Evolutionary conservation across 2,888 invertebrate species (phyloP).

Genomic region (Parthenolecanium corni): DNA sequence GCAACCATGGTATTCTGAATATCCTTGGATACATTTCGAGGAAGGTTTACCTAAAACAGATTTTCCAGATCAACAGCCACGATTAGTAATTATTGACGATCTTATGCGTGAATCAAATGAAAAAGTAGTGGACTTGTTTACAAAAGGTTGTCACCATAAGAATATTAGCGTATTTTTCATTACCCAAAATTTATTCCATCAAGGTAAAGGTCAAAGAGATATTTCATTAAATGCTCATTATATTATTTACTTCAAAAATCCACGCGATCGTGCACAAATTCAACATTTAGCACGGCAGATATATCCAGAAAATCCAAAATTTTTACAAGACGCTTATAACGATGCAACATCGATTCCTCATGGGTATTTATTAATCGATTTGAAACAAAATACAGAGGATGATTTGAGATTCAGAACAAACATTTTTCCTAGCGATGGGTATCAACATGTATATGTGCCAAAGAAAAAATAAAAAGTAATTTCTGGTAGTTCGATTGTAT

Average conservation of each 20-base stretch:
- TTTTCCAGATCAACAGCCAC: background rate
- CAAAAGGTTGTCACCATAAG: conserved; percentile 25
- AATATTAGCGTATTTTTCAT: background rate
- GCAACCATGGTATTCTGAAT: background rate
- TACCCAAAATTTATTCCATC: conserved; percentile 1
- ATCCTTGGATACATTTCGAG: background rate
- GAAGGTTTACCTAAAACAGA: background rate
- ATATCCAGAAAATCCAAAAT: background rate
- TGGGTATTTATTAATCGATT: too few relatives aligned
- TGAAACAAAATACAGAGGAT: too few relatives aligned
- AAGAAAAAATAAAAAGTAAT: too few relatives aligned
- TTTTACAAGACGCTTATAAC: too few relatives aligned
- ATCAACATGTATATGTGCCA: too few relatives aligned
- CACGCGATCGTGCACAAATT: too few relatives aligned
- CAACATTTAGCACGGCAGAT: conserved; percentile 10
- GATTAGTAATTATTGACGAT: conserved; percentile 11
- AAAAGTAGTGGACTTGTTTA: conserved; percentile 8
- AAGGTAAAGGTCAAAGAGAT: conserved; percentile 6
- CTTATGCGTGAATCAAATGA: conserved; percentile 14
- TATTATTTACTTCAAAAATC: conserved; percentile 6
- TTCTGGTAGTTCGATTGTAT: too few relatives aligned
- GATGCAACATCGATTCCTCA: background rate
- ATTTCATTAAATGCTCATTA: conserved; percentile 13
- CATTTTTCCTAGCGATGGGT: too few relatives aligned
- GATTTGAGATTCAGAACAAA: too few relatives aligned